These are phyloP conservation scores for Choristoneura rosaceana DNA, from an alignment of 2,888 invertebrate genomes.

Conservation along the genomic window DNA sequence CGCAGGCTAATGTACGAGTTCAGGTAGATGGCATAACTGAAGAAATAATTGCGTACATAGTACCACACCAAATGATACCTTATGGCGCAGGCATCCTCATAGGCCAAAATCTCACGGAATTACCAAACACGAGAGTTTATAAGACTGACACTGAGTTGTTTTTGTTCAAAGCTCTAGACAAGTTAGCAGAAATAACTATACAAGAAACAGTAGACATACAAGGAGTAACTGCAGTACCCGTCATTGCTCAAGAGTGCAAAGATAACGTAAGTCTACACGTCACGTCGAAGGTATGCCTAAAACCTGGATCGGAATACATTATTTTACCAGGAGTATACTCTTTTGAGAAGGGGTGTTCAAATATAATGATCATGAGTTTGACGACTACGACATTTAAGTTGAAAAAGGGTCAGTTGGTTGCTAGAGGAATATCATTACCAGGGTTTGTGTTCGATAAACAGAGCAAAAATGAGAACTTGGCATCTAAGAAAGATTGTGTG, in stretches of 20 bases:
- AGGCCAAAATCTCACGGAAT: neutral
- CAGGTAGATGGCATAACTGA: slow-evolving; percentile 1
- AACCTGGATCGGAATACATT: slow-evolving; percentile 1
- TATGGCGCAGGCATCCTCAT: neutral
- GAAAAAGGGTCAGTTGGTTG: neutral
- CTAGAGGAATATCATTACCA: slow-evolving; percentile 12
- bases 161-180: slow-evolving; percentile 1
- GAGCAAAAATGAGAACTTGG: neutral
- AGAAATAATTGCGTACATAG: neutral
- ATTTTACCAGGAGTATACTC: slow-evolving; percentile 5
- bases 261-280: neutral
- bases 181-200: neutral
- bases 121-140: neutral
- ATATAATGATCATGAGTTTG: slow-evolving; percentile 7
- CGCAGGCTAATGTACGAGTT: neutral
- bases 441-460: neutral
- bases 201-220: neutral
- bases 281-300: slow-evolving; percentile 1
- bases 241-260: neutral
- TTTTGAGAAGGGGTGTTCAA: neutral
- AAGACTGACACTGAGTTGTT: neutral
- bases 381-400: neutral
- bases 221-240: neutral
- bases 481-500: neutral
- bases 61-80: neutral